phyloP scores from a whole-genome alignment of 2,888 invertebrate genomes.

The Protophormia terraenovae region DNA sequence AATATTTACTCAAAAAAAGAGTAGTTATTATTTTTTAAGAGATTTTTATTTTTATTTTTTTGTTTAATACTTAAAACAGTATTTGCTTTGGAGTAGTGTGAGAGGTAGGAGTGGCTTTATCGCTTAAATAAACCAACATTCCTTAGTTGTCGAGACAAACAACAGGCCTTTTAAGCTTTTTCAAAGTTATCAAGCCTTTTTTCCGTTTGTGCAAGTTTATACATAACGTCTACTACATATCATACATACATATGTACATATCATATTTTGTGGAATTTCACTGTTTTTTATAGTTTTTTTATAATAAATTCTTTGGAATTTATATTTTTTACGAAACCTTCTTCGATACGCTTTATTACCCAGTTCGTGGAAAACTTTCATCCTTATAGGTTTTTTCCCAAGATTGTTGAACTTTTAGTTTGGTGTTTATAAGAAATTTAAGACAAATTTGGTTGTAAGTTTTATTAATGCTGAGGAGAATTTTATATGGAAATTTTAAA shows the following conservation, averaged over 20 bases:
- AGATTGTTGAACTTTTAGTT: constrained; percentile 4
- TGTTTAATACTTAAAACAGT: too few species aligned
- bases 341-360: not conserved
- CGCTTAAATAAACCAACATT: constrained; percentile 17
- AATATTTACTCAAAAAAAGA: constrained; percentile 35
- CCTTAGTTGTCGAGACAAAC: not conserved
- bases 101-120: constrained; percentile 51
- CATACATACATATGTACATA: too few species aligned
- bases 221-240: constrained; percentile 1
- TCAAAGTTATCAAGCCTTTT: constrained; percentile 7
- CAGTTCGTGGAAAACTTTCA: constrained; percentile 42
- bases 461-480: too few species aligned
- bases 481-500: too few species aligned
- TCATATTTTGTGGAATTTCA: constrained; percentile 54
- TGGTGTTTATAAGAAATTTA: too few species aligned
- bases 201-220: constrained; percentile 5
- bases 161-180: constrained; percentile 18
- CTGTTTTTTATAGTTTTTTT: constrained; percentile 29
- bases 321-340: not conserved
- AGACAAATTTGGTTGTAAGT: too few species aligned
- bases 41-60: not conserved
- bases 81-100: not conserved
- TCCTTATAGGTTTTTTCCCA: not conserved
- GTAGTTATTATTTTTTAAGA: not conserved
- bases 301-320: constrained; percentile 49